Conservation (phyloP, 2,888 invertebrate genomes). For the Ryuthela nishihirai region DNA sequence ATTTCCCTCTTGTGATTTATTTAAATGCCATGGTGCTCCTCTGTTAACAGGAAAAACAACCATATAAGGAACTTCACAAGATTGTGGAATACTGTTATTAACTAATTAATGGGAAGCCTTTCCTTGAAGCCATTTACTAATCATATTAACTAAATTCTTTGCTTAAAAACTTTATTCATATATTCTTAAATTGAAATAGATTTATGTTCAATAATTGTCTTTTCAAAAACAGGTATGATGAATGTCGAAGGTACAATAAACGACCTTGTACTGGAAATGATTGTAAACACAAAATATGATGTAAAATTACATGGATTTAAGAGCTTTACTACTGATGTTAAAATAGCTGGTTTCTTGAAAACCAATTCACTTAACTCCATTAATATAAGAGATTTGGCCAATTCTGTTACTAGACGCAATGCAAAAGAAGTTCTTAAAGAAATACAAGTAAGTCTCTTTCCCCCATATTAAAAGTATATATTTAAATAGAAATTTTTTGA, state of each 20-base stretch:
- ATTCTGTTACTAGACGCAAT: conserved; percentile 1
- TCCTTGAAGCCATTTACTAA: no score
- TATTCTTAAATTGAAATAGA: no score
- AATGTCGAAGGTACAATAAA: conserved; percentile 12
- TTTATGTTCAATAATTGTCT: no score
- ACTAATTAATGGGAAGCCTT: no score
- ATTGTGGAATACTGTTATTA: no score
- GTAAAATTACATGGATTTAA: conserved; percentile 10
- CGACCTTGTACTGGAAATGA: conserved; percentile 15
- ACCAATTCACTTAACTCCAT: conserved; percentile 4
- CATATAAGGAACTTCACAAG: no score
- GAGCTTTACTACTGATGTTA: conserved; percentile 1
- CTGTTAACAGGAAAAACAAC: no score
- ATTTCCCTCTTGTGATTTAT: no score
- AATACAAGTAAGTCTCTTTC: conserved; percentile 6
- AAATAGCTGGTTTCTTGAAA: background rate
- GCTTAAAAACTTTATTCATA: no score
- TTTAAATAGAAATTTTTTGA: no score
- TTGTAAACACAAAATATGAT: background rate
- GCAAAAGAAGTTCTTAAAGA: conserved; percentile 5
- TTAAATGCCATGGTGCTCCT: no score
- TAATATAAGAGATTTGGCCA: background rate
- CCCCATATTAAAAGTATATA: background rate
- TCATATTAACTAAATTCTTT: no score
- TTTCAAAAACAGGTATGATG: conserved; percentile 13